Conservation (phyloP, 2,888 invertebrate species). For the Graphium colonna region DNA sequence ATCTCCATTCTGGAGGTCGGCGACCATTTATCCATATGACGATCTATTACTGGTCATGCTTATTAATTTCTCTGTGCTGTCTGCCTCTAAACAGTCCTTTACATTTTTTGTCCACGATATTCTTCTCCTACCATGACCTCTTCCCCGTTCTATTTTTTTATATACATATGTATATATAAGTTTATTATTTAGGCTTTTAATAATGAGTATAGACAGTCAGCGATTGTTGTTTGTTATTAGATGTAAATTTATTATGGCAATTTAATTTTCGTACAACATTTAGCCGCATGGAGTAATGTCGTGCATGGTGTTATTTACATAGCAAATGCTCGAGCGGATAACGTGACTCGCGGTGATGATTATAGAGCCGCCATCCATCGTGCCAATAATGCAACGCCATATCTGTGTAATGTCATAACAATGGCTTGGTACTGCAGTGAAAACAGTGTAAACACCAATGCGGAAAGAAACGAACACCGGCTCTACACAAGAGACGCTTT, state of each 20-base stretch:
- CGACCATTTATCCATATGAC: too few relatives aligned
- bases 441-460: conserved; percentile 46
- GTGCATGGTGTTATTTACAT: conserved; percentile 61
- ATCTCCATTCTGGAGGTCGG: too few relatives aligned
- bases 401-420: conserved; percentile 61
- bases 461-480: conserved; percentile 47
- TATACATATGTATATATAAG: too few relatives aligned
- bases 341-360: conserved; percentile 62
- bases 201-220: neutral
- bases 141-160: too few relatives aligned
- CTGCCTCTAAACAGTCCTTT: too few relatives aligned
- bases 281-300: conserved; percentile 44
- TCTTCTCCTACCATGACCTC: too few relatives aligned
- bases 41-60: too few relatives aligned
- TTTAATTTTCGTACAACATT: conserved; percentile 34
- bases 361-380: conserved; percentile 48
- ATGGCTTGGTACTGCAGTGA: conserved; percentile 50
- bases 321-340: conserved; percentile 57
- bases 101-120: too few relatives aligned
- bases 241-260: conserved; percentile 39
- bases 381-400: conserved; percentile 58
- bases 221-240: neutral
- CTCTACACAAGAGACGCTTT: conserved; percentile 36
- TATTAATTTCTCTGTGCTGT: too few relatives aligned
- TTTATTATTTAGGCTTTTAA: too few relatives aligned